Evolutionary conservation across 1,140 invertebrate genomes (phyloP), one percentile per base, ranked within the genome.

Genomic region (Musca domestica): DNA sequence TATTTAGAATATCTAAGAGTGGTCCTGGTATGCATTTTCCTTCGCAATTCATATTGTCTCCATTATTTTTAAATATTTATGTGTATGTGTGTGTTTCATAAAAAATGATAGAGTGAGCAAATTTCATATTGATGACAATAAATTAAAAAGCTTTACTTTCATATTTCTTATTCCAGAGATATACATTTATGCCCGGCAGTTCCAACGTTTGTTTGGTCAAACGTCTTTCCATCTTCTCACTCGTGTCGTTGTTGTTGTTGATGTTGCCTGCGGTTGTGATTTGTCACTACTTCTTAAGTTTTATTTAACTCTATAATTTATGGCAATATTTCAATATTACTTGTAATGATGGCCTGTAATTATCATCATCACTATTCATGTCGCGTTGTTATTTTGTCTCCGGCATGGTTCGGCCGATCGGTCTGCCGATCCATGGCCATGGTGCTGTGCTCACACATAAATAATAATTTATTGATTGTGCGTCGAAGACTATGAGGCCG

Each of bases 251-350:
- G 27, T 41, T 41, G 34, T 41, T 41, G 34, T 30, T 3, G 27
- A 30, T 30, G 27, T 3, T 34, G 56, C 56, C 56, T 34, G 17
- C 14, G 56, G 56, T 30, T 61, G 30, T 61, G 56, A 61, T 61
- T 61, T 61, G 56, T 61, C 56, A 61, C 56, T 61, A 51, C 19
- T 20, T 61, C 17, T 34, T 25, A 61, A 61, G 15, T 9, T 61
- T n/a, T 30, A 41, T 61, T 61, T 61, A 61, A 61, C 56, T 12
- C 56, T 61, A 19, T 61, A 61, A 61, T 61, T 61, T 61, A 61
- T 61, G 56, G 56, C 56, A 61, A 61, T 61, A 34, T 61, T 61
- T 61, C 56, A 61, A 61, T 61, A 61, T 61, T 61, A 61, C n/a
- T 30, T 34, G 56, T 41, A 61, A 61, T 61, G 56, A 61, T 61